A percentile compares a stretch with the other conserved stretches of the same genome.
Conservation (phyloP, 2,113 vertebrate genomes). For the Siniperca chuatsi region DNA sequence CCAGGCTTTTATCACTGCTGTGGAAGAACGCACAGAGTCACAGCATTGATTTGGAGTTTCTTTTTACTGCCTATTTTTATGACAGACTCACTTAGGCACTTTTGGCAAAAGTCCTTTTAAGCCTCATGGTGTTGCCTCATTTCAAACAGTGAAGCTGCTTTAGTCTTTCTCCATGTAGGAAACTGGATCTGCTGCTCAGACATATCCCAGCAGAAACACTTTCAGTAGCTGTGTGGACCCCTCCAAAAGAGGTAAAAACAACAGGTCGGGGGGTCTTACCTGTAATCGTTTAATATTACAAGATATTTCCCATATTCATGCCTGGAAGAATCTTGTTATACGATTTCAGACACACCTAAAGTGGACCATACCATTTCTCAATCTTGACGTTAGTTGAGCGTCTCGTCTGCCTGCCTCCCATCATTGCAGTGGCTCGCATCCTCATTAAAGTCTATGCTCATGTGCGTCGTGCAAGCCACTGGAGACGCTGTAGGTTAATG, state of each 20-base stretch:
- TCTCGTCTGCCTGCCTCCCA: too few relatives aligned
- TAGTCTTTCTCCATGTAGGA: constrained; percentile 4
- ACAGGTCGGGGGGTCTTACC: too few relatives aligned
- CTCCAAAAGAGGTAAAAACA: too few relatives aligned
- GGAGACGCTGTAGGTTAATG: too few relatives aligned
- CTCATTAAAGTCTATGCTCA: too few relatives aligned
- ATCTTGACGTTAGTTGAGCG: not conserved
- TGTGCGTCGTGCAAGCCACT: too few relatives aligned
- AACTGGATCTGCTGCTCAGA: constrained; percentile 29
- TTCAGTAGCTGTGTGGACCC: too few relatives aligned
- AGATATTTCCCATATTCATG: not conserved
- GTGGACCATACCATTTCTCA: not conserved
- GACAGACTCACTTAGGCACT: constrained; percentile 38
- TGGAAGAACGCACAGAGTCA: constrained; percentile 44
- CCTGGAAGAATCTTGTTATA: not conserved
- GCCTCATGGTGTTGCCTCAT: not conserved
- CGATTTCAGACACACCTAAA: not conserved
- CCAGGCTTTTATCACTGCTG: constrained; percentile 66
- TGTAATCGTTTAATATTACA: not conserved
- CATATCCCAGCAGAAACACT: constrained; percentile 24
- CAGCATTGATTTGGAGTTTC: constrained; percentile 56
- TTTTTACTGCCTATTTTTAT: constrained; percentile 51
- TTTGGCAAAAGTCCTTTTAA: constrained; percentile 39
- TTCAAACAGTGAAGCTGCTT: constrained; percentile 17
- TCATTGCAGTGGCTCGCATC: too few relatives aligned